phyloP scores from a whole-genome alignment of 2,113 vertebrate genomes.

The Trinectes maculatus region DNA sequence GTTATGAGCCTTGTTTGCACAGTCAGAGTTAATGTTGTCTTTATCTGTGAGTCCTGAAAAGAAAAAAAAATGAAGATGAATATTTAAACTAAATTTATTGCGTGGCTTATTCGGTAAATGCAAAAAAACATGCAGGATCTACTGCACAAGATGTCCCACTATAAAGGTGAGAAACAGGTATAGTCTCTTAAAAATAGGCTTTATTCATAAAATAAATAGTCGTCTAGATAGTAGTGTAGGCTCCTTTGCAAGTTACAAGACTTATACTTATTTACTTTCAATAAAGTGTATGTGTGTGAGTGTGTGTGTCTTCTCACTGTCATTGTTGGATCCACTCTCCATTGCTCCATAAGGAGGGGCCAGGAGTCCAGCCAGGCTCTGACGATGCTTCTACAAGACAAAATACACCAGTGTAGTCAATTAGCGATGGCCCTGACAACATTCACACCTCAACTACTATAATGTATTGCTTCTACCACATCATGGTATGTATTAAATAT shows the following conservation, averaged over 20 bases:
- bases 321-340: constrained; percentile 96
- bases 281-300: neutral
- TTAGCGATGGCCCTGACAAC: neutral
- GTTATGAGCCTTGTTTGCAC: constrained; percentile 86
- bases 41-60: constrained; percentile 92
- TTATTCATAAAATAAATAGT: too few relatives aligned
- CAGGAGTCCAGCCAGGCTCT: constrained; percentile 95
- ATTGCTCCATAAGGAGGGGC: constrained; percentile 99
- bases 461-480: constrained; percentile 5
- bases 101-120: neutral
- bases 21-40: constrained; percentile 88
- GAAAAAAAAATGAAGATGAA: too few relatives aligned
- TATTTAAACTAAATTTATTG: too few relatives aligned
- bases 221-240: too few relatives aligned
- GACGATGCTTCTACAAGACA: constrained; percentile 93
- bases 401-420: constrained; percentile 24
- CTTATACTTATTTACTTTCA: too few relatives aligned
- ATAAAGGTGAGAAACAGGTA: neutral
- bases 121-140: neutral
- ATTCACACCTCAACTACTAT: neutral
- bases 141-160: neutral
- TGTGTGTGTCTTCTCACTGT: constrained; percentile 86
- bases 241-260: too few relatives aligned
- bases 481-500: neutral
- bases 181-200: too few relatives aligned